Conservation (phyloP, 1,140 invertebrate species). For the Thalassaphorura encarpata region DNA sequence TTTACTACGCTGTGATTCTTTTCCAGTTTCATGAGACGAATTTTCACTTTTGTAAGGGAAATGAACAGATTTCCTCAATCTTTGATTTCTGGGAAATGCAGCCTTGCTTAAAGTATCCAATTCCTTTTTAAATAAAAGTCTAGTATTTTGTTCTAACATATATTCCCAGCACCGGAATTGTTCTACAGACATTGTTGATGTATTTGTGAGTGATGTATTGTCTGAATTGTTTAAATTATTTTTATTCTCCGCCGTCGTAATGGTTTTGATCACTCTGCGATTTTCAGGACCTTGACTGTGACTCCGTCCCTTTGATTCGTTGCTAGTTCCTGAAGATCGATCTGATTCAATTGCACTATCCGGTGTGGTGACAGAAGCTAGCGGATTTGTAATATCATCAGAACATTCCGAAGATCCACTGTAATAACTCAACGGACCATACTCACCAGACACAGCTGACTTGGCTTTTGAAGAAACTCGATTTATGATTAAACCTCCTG, state of each 20-base stretch:
- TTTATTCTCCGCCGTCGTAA: too few relatives aligned
- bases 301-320: too few relatives aligned
- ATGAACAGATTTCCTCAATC: slow-evolving; percentile 30
- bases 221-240: slow-evolving; percentile 35
- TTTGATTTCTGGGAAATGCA: slow-evolving; percentile 30
- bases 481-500: not conserved
- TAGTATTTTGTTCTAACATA: slow-evolving; percentile 82
- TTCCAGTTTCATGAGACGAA: not conserved
- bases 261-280: slow-evolving; percentile 3
- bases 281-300: slow-evolving; percentile 3
- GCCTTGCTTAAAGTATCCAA: slow-evolving; percentile 58
- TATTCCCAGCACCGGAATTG: slow-evolving; percentile 88
- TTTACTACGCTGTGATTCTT: not conserved
- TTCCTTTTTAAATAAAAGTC: slow-evolving; percentile 76
- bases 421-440: slow-evolving; percentile 28
- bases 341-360: slow-evolving; percentile 33
- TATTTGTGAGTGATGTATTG: slow-evolving; percentile 44
- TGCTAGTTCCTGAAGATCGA: slow-evolving; percentile 21
- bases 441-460: slow-evolving; percentile 12
- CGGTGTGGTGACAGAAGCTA: slow-evolving; percentile 22
- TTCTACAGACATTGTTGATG: slow-evolving; percentile 58
- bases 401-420: slow-evolving; percentile 29
- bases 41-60: slow-evolving; percentile 23
- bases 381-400: slow-evolving; percentile 27
- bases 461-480: not conserved